Base-by-base conservation (phyloP, 2,113 vertebrate genomes). In the Lonchura striata region DNA sequence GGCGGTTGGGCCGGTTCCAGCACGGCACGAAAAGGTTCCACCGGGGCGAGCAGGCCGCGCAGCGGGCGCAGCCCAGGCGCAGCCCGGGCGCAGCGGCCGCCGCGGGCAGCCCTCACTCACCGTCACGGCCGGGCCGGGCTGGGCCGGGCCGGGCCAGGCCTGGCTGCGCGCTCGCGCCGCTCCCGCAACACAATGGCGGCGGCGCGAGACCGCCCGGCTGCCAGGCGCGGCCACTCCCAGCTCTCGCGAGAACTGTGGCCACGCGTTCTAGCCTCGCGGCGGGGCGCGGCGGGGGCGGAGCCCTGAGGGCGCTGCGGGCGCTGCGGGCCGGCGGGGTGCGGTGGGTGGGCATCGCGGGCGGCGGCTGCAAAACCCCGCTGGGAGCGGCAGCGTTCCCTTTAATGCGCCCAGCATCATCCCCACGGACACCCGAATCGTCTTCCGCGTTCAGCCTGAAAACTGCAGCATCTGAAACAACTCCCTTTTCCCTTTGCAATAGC, bases 371-470 rank as follows among this genome's bases (percentile, higher is more conserved):
- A 3, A 0, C 4, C 7, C 2, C 5, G 5, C 11, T 2, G 28
- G 7, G 1, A 7, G 7, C 1, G 18, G 3, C 3, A 1, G 7
- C 3, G 4, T 23, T 66, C 2, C 1, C 7, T 9, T n/a, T 1
- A 5, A 6, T 30, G 46, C 11, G 7, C 6, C 20, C 24, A 18
- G 24, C 28, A 7, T 23, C 6, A 1, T 17, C 13, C 3, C 4
- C 20, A 1, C 28, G 11, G 23, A 17, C 24, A 0, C 10, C 16
- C 6, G 4, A 18, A n/a, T n/a, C 15, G 39, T 25, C 9, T 46
- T 60, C 33, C 53, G 2, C 3, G 3, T 33, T 76, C 71, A 28
- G 27, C 70, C 50, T 49, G 41, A 35, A 71, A 71, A 25, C 15
- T 31, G 52, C 44, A 13, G 16, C 46, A 79, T 33, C 42, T 75